Percentiles rank a stretch among this genome's conserved stretches.
Evolutionary conservation across 2,797 vertebrate genomes (phyloP).

Genomic region (Takifugu rubripes): DNA sequence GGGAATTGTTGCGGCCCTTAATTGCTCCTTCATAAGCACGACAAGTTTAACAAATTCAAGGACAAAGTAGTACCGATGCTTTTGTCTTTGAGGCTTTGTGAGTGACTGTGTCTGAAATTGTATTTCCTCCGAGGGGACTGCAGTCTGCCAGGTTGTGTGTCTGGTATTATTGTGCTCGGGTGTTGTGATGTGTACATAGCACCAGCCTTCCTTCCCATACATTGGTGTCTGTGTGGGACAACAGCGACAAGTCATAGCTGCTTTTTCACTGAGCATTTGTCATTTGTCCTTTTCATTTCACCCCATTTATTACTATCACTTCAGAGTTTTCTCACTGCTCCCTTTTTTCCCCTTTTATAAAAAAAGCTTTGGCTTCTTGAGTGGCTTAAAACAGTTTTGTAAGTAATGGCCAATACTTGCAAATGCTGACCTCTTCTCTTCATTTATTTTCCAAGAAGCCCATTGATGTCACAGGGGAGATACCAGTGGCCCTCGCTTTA

Average conservation of each 20-base stretch:
- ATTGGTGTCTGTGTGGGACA: no score
- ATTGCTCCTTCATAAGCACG: slow-evolving; percentile 17
- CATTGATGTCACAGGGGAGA: slow-evolving; percentile 48
- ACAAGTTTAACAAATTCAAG: slow-evolving; percentile 14
- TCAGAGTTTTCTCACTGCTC: slow-evolving; percentile 3
- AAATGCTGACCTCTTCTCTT: slow-evolving; percentile 40
- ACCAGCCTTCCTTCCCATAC: no score
- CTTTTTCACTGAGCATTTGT: no score
- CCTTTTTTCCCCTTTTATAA: slow-evolving; percentile 12
- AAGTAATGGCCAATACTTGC: slow-evolving; percentile 47
- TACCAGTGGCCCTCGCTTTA: slow-evolving; percentile 34
- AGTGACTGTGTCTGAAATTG: slow-evolving; percentile 6
- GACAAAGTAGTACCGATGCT: slow-evolving; percentile 3
- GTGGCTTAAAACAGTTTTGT: slow-evolving; percentile 20
- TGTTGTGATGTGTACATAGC: background rate
- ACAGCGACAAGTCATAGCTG: no score
- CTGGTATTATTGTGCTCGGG: slow-evolving; percentile 13
- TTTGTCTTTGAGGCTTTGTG: background rate
- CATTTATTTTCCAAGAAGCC: slow-evolving; percentile 51
- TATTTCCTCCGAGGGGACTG: background rate
- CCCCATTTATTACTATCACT: no score
- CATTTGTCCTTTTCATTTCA: no score
- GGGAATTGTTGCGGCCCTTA: no score
- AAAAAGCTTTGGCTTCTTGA: background rate
- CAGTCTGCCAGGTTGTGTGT: background rate